Evolutionary conservation across 2,113 vertebrate species (phyloP), one percentile per base, ranked within the genome.

Genomic region (Bufo gargarizans): DNA sequence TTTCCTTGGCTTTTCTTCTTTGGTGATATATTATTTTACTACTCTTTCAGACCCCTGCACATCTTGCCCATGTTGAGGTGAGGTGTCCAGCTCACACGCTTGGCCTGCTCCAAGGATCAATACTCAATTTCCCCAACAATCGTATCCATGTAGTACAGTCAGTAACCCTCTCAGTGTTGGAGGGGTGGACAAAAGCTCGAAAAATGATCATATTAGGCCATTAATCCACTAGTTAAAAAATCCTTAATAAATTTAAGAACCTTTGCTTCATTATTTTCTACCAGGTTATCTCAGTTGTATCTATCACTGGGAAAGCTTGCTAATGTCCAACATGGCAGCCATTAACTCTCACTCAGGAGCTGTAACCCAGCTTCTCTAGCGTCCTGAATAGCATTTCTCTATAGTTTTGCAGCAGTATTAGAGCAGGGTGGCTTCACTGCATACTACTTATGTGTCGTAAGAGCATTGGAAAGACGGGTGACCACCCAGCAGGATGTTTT

Each of bases 1-100:
- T 91, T 89, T 92, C 55, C 67, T 82, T 59, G 11, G n/a, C n/a
- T 61, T 92, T 89, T 92, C 47, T 65, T 77, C 55, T 56, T 50
- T 50, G 63, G 20, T 85, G 76, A 85, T 85, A 72, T 81, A 86
- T 81, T 74, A 76, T 89, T 86, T 72, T 81, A 59, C 22, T 20
- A 10, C 47, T 43, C 53, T 86, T 86, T 50, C 19, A 77, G 43
- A 9, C n/a, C 47, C 58, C 33, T 78, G 19, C 71, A 47, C 20
- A 77, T 86, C 84, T 77, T 59, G 12, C 56, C 47, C 20, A 45
- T 19, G 59, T 45, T 61, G 63, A 78, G 58, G n/a, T 17, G 61
- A 58, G 76, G 59, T 69, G 49, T 50, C 78, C 86, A 20, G 65
- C 67, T 76, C 79, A 72, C 65, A 76, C 43, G 78, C 79, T 50